Evolutionary conservation across 1,140 invertebrate species (phyloP), one percentile per base, ranked within the genome.

Genomic region (Formica selysi): DNA sequence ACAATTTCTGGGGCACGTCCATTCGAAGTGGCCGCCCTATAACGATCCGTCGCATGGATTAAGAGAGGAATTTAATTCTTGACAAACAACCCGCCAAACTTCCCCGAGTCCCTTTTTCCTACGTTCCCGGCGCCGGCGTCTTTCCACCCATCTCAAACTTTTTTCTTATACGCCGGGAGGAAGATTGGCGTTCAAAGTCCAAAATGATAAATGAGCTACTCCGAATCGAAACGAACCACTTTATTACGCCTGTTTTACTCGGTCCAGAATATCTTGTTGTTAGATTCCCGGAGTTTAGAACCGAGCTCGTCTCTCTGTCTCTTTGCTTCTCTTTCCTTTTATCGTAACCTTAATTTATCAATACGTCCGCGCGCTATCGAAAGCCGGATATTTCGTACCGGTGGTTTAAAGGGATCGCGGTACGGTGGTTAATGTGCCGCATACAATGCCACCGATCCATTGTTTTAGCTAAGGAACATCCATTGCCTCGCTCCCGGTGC

Each of bases 41-140:
- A 89, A 90, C 78, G 68, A 76, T n/a, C 59, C 48, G 11, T 29
- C 22, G 22, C 41, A 76, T 70, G 54, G 87, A 90, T 90, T 83
- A 74, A 90, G 54, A 22, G 79, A 54, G n/a, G 70, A 91, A 48
- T 91, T 88, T 88, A 90, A 89, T 90, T 88, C 87, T 90, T 91
- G 84, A 89, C 85, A 90, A 90, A 91, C 88, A 90, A 85, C 76
- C 76, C 67, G 62, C 57, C 57, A 36, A 83, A 86, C 57, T 88
- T 83, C 65, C 36, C 44, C 51, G 68, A 62, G 22, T 54, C 48
- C 57, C 78, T 89, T 62, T 36, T 76, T 38, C 36, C 76, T 51
- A 41, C 57, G 70, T 59, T 88, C 74, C 61, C 26, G 48, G 16
- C 62, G 36, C 64, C 61, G 36, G 36, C 54, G n/a, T 11, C 26